Base-by-base conservation (phyloP, 2,888 invertebrate species). In the Rosalia funebris region DNA sequence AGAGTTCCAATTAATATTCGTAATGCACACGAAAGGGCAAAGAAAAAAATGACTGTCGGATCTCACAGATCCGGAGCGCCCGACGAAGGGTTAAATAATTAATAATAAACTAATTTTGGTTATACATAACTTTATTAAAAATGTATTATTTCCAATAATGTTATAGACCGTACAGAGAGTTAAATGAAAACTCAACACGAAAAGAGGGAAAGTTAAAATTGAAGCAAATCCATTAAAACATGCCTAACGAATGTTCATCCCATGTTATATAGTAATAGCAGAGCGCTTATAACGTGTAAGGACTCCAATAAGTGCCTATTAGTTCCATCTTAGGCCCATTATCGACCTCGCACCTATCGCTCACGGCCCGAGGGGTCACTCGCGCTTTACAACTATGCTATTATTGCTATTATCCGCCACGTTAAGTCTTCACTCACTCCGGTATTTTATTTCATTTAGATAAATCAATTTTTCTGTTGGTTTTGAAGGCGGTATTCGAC, bases 401-500 rank as follows among this genome's bases (percentile, higher is more conserved):
- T 52, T 52, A 52, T 52, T 47, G 32, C 32, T 32, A 47, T 47
- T 47, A 47, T 15, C 7, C 16, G 34, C 12, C 50, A 39, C 50
- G 20, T 37, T 52, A 16, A 41, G 17, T 15, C 37, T 41, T 17
- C n/a, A 17, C 41, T 41, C 41, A 17, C 65, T 48, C 57, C 56
- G 61, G 60, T 48, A 67, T 65, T 70, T 69, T 66, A 68, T 69
- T 69, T 66, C 68, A 67, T 71, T 69, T 68, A 63, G 70, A 71
- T 71, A 71, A 70, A 71, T 71, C 67, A 70, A 70, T 70, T 69
- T 68, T 71, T 69, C 64, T 65, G 70, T 71, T 69, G 67, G 69
- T 70, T 71, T 71, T 66, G 55, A 62, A 53, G 54, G 25, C 25
- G 25, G n/a, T n/a, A n/a, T n/a, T n/a, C n/a, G n/a, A n/a, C n/a